Conservation (phyloP, 37 sponge, comb jelly and placozoan genomes). For the Chondrilla cf. caribensis region DNA sequence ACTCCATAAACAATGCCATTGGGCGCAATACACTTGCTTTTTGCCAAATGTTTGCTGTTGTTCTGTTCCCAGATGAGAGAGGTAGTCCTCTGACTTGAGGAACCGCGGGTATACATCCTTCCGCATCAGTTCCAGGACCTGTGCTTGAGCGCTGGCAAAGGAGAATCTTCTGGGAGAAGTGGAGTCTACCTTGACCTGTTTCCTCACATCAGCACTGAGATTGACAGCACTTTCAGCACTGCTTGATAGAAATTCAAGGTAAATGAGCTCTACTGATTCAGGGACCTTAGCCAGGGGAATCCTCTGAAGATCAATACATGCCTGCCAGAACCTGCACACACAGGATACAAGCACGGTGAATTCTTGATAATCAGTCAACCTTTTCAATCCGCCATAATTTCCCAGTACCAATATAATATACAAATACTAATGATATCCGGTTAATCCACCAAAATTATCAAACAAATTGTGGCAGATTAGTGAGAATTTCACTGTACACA, state of each 20-base stretch:
- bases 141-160: constrained; percentile 69
- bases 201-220: constrained; percentile 61
- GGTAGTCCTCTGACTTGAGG: constrained; percentile 57
- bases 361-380: too few species aligned
- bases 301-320: constrained; percentile 56
- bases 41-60: neutral
- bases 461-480: too few species aligned
- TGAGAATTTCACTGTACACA: too few species aligned
- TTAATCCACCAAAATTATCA: too few species aligned
- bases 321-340: constrained; percentile 63
- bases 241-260: constrained; percentile 67
- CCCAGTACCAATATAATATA: too few species aligned
- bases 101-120: constrained; percentile 88
- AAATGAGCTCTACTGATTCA: constrained; percentile 56
- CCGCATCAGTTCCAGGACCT: constrained; percentile 84
- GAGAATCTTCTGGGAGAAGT: constrained; percentile 44
- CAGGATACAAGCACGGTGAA: too few species aligned
- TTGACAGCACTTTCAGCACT: constrained; percentile 63
- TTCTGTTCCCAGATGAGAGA: neutral
- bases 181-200: constrained; percentile 35
- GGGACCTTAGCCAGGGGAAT: constrained; percentile 43
- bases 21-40: too few species aligned
- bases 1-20: too few species aligned
- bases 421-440: too few species aligned
- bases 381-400: too few species aligned